Base-by-base conservation (phyloP, 2,797 vertebrate genomes). In the Mormyrus hasselquistii region DNA sequence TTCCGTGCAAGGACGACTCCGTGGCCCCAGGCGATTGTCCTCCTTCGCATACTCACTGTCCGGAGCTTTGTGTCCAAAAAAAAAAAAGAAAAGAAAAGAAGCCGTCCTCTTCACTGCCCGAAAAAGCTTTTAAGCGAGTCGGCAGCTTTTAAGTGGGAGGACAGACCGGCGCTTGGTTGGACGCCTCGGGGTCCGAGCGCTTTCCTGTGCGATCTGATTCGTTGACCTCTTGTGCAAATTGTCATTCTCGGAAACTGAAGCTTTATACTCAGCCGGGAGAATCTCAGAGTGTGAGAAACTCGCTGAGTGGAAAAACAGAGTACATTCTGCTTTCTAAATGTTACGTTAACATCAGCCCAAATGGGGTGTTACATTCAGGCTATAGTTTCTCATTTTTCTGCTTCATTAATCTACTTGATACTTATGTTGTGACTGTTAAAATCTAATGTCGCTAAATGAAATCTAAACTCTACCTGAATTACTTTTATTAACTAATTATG, bases 211-310 rank as follows among this genome's bases (percentile, higher is more conserved):
- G 95, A 95, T 95, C 96, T 95, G 95, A 93, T 95, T 94, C 96
- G 96, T 94, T 95, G 92, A 94, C 96, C 96, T 97, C 95, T 93
- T 94, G 92, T 95, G 93, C 96, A 94, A 96, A 95, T 94, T 95
- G 94, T 92, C 94, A 96, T 95, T 95, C 95, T 93, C 95, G 93
- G 95, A 87, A 57, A 87, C 85, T 38, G 53, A 57, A 29, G 50
- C 16, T 38, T 14, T 34, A 9, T 16, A 19, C 34, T 57, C 50
- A 25, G 50, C 44, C 2, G 34, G 25, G 50, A 25, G 53, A 57
- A 53, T 57, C 25, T 87, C 52, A 57, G 5, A 87, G 50, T 59
- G 50, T 87, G 85, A 2, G 73, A 84, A 84, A 87, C 29, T 38
- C 16, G 19, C 85, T 22, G 85, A 57, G 25, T 57, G 50, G 34